Evolutionary conservation across 2,797 vertebrate species (phyloP).

Genomic region (Myotis myotis): DNA sequence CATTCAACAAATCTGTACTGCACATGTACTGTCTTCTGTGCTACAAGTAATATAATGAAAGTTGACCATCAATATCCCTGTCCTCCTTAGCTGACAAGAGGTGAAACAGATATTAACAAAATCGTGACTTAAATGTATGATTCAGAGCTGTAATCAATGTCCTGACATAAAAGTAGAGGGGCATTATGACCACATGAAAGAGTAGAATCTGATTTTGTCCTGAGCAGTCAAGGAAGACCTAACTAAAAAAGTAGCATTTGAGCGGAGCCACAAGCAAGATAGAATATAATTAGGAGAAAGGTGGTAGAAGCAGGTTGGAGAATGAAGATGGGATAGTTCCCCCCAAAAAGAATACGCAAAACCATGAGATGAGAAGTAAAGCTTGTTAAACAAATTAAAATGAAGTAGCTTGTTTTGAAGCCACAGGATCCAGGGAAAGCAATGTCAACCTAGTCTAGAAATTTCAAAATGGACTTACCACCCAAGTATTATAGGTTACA

Average conservation of each 20-base stretch:
- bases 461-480: neutral
- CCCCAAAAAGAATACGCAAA: neutral
- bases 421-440: neutral
- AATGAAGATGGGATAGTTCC: neutral
- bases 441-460: neutral
- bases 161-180: neutral
- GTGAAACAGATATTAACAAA: neutral
- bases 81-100: neutral
- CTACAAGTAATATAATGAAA: neutral
- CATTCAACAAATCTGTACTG: neutral
- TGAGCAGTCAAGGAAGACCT: neutral
- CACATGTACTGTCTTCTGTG: too few species aligned
- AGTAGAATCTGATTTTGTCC: neutral
- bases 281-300: neutral
- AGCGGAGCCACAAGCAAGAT: neutral
- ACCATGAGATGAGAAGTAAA: neutral
- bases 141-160: neutral
- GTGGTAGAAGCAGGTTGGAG: too few species aligned
- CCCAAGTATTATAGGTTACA: neutral
- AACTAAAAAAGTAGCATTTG: neutral
- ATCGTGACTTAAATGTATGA: neutral
- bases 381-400: neutral
- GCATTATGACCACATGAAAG: neutral
- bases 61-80: neutral
- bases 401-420: neutral